phyloP scores from a whole-genome alignment of 1,140 invertebrate genomes.

The Pectinophora gossypiella region DNA sequence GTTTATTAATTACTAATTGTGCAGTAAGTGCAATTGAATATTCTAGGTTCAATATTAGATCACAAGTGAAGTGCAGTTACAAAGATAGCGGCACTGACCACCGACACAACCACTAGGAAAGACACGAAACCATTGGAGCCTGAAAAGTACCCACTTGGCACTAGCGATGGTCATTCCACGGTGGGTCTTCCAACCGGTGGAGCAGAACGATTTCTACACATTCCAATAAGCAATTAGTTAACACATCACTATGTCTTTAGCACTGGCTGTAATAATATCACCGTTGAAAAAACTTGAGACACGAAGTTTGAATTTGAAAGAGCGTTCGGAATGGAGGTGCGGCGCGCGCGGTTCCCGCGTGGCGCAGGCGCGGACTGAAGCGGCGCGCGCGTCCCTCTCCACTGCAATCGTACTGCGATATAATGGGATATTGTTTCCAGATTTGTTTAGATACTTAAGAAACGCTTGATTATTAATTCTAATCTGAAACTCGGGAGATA shows the following conservation, averaged over 20 bases:
- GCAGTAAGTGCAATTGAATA: too few species aligned
- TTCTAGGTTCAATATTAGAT: too few species aligned
- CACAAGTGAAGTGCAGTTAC: neutral
- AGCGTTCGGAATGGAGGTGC: neutral
- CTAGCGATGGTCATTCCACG: constrained; percentile 31
- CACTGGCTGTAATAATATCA: neutral
- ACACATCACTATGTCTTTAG: neutral
- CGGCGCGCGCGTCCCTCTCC: constrained; percentile 29
- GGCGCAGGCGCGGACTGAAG: constrained; percentile 16
- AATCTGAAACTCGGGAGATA: too few species aligned
- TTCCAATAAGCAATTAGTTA: constrained; percentile 20
- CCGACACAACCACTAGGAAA: constrained; percentile 41
- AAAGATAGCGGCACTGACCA: constrained; percentile 13
- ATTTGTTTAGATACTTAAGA: too few species aligned
- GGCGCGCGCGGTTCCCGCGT: constrained; percentile 37
- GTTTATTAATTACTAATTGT: too few species aligned
- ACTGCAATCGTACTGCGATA: constrained; percentile 18
- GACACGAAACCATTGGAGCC: constrained; percentile 34
- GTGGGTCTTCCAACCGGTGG: constrained; percentile 29
- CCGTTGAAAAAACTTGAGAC: constrained; percentile 15
- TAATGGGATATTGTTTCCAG: constrained; percentile 44
- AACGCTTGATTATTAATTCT: too few species aligned
- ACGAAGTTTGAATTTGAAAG: neutral
- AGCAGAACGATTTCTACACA: constrained; percentile 52
- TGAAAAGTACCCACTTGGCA: constrained; percentile 38